Base-by-base conservation (phyloP, 2,113 vertebrate genomes). In the Hyperoodon ampullatus region DNA sequence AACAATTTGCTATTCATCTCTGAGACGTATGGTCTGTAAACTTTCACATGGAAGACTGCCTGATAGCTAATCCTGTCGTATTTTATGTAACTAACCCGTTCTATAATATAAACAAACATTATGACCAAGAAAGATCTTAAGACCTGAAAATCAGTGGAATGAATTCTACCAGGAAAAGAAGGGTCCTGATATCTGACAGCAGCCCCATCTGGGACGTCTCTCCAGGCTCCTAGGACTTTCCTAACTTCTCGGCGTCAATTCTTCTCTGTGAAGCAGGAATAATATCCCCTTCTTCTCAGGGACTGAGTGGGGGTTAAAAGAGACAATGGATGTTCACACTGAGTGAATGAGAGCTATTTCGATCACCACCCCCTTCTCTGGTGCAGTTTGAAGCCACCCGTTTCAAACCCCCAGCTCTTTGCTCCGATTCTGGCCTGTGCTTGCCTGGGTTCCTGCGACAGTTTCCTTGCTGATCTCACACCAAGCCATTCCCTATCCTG, bases 401-500 rank as follows among this genome's bases (percentile, higher is more conserved):
- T 53, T 65, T 53, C 81, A 66, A 66, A 47, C 66, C 84, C 39
- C 53, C 35, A 77, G 81, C 35, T 68, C 61, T 86, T 68, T 14
- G 80, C 90, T 74, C 70, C 13, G 33, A 82, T 66, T 88, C 42
- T 42, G 47, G 35, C 66, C 39, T 82, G 26, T 66, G 84, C 90
- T 60, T 96, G 87, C 55, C 80, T 87, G 53, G 61, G 30, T 47
- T 72, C 88, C 80, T 86, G 35, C 3, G 60, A 28, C 4, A 0
- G 0, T 60, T 44, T 90, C 61, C 26, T 81, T 60, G 66, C 78
- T 93, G 68, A 93, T 66, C 86, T 96, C 93, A 96, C 78, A 55
- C 71, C 75, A 88, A 93, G 93, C 23, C 78, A 84, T 88, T 61
- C 90, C 75, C 80, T 15, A 44, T 5, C 21, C 61, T 75, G 86